Percentiles rank a stretch among this genome's conserved stretches.
Evolutionary conservation across 2,888 invertebrate genomes (phyloP).

Genomic region (Aquatica leii): DNA sequence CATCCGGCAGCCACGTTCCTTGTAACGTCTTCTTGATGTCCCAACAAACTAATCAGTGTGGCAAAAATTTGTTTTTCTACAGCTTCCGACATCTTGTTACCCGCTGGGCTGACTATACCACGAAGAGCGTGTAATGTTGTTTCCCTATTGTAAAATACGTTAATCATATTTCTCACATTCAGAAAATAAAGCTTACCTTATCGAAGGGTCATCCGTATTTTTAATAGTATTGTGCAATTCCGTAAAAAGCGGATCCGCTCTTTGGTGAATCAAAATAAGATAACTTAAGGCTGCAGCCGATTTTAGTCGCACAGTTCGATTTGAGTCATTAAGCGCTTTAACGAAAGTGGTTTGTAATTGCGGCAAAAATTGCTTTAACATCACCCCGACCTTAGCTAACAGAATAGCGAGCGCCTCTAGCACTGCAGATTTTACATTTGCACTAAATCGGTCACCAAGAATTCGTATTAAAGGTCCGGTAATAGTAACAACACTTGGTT

Average conservation of each 20-base stretch:
- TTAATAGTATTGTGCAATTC: conserved; percentile 90
- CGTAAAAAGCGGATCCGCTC: conserved; percentile 93
- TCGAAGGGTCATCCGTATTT: conserved; percentile 82
- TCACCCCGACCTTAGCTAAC: conserved; percentile 92
- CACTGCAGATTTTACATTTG: conserved; percentile 95
- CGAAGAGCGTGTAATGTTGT: conserved; percentile 93
- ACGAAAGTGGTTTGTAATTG: conserved; percentile 98
- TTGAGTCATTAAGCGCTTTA: conserved; percentile 91
- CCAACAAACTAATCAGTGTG: conserved; percentile 74
- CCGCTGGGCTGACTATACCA: conserved; percentile 83
- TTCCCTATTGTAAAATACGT: conserved; percentile 67
- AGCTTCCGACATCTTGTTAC: conserved; percentile 87
- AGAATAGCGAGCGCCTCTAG: conserved; percentile 91
- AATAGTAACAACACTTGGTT: conserved; percentile 95
- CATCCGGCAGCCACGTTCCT: conserved; percentile 88
- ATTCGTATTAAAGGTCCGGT: conserved; percentile 98
- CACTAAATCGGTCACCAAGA: conserved; percentile 93
- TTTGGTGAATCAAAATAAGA: conserved; percentile 89
- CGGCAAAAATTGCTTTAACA: conserved; percentile 97
- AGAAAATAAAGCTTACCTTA: conserved; percentile 56
- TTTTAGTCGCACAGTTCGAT: conserved; percentile 86
- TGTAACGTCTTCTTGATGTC: conserved; percentile 81
- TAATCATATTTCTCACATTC: too few species aligned
- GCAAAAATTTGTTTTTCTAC: conserved; percentile 71
- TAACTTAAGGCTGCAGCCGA: conserved; percentile 89